A percentile compares a stretch with the other conserved stretches of the same genome.
These are phyloP conservation scores for Hylyphantes graminicola DNA, from an alignment of 1,140 invertebrate genomes.

Conservation along the genomic window DNA sequence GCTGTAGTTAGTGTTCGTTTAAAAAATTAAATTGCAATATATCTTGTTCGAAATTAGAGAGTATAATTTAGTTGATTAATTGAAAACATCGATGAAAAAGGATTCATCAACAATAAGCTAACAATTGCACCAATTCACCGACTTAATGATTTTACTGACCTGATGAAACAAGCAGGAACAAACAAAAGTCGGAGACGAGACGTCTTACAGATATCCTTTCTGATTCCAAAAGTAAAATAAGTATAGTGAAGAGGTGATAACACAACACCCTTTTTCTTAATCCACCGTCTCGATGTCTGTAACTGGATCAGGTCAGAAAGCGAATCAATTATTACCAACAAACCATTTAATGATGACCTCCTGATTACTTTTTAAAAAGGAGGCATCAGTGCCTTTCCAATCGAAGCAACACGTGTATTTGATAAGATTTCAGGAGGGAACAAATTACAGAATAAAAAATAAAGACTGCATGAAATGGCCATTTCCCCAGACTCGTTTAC, in stretches of 20 bases:
- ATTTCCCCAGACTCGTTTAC: slow-evolving; percentile 8
- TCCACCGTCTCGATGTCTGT: neutral
- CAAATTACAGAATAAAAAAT: neutral
- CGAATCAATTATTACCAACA: slow-evolving; percentile 25
- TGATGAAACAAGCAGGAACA: slow-evolving; percentile 3
- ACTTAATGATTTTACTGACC: slow-evolving; percentile 25
- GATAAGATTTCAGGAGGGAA: neutral
- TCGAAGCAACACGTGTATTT: slow-evolving; percentile 26
- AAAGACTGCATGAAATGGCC: neutral
- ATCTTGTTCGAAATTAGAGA: neutral
- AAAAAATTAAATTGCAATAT: no score
- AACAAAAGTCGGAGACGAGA: neutral
- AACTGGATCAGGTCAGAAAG: slow-evolving; percentile 37
- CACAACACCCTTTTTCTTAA: slow-evolving; percentile 1
- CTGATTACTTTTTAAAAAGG: slow-evolving; percentile 1
- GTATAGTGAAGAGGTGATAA: neutral
- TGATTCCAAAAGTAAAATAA: neutral
- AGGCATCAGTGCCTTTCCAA: neutral
- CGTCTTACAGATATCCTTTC: neutral
- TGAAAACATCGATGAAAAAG: neutral
- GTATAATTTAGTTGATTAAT: neutral
- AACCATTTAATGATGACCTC: slow-evolving; percentile 29
- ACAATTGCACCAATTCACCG: neutral
- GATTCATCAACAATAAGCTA: slow-evolving; percentile 1
- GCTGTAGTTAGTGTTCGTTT: no score